phyloP scores from a whole-genome alignment of 2,113 vertebrate genomes.

The Fulica atra region DNA sequence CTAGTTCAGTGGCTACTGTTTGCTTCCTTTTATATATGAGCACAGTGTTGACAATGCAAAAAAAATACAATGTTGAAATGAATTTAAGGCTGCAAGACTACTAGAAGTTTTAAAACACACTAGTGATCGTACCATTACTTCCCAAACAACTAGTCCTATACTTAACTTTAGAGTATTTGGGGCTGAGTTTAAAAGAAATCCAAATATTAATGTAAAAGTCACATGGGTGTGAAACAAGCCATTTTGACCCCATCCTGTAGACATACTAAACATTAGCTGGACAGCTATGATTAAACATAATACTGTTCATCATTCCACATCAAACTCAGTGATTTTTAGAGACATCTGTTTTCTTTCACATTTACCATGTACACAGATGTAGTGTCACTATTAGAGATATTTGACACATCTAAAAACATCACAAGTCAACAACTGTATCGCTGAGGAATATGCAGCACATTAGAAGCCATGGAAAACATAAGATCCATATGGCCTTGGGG shows the following conservation, averaged over 20 bases:
- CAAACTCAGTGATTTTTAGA: slow-evolving; percentile 39
- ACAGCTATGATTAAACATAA: slow-evolving; percentile 26
- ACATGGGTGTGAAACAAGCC: background rate
- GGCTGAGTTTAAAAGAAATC: background rate
- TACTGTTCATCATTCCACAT: background rate
- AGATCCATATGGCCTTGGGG: background rate
- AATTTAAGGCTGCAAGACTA: background rate
- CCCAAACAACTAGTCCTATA: background rate
- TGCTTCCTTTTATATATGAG: background rate
- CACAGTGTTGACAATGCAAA: background rate
- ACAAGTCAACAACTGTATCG: slow-evolving; percentile 43
- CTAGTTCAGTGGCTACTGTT: background rate
- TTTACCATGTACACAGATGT: slow-evolving; percentile 56
- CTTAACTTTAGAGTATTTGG: background rate
- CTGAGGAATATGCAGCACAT: slow-evolving; percentile 20
- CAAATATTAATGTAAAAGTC: background rate
- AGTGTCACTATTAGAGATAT: slow-evolving; percentile 46
- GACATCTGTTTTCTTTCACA: slow-evolving; percentile 60
- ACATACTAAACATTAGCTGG: background rate
- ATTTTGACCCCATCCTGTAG: background rate
- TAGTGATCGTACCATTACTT: background rate
- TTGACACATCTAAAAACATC: slow-evolving; percentile 51
- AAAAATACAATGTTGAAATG: background rate
- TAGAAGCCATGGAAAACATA: background rate
- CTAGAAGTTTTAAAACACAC: background rate